These are phyloP conservation scores for Etheostoma spectabile DNA, from an alignment of 2,113 vertebrate genomes.

Conservation along the genomic window DNA sequence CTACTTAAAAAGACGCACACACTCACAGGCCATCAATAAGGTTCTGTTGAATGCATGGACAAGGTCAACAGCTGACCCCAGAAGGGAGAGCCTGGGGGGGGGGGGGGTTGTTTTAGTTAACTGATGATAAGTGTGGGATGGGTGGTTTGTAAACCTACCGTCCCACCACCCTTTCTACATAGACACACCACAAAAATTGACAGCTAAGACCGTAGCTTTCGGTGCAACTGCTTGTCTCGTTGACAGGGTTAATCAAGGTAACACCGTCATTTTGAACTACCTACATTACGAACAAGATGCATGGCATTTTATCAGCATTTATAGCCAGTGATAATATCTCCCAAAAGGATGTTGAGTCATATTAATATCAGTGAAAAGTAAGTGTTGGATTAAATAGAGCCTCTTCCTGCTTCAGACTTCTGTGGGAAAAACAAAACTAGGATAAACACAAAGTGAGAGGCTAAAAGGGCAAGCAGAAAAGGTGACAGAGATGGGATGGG, in stretches of 20 bases:
- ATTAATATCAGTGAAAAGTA: conserved; percentile 15
- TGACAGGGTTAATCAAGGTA: background rate
- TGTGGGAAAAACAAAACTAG: conserved; percentile 23
- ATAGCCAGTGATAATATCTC: background rate
- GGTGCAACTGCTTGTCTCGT: background rate
- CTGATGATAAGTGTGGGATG: conserved; percentile 21
- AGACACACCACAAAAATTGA: conserved; percentile 8
- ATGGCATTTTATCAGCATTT: conserved; percentile 15
- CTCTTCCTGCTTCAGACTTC: conserved; percentile 1
- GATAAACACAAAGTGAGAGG: conserved; percentile 12
- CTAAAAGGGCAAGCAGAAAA: background rate
- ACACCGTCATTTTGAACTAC: conserved; percentile 4
- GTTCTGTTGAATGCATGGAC: conserved; percentile 44
- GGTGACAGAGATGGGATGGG: background rate
- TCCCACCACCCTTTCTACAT: background rate
- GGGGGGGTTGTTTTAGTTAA: conserved; percentile 46
- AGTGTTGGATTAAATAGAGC: conserved; percentile 2
- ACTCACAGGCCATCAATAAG: conserved; percentile 36
- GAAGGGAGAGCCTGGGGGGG: background rate
- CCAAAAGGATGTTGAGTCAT: background rate
- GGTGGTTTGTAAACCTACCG: background rate
- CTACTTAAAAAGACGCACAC: conserved; percentile 12
- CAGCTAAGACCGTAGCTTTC: background rate
- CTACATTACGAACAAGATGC: background rate
- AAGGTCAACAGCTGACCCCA: conserved; percentile 60